Evolutionary conservation across 2,888 invertebrate species (phyloP), one percentile per base, ranked within the genome.

Genomic region (Brachyopa scutellaris): DNA sequence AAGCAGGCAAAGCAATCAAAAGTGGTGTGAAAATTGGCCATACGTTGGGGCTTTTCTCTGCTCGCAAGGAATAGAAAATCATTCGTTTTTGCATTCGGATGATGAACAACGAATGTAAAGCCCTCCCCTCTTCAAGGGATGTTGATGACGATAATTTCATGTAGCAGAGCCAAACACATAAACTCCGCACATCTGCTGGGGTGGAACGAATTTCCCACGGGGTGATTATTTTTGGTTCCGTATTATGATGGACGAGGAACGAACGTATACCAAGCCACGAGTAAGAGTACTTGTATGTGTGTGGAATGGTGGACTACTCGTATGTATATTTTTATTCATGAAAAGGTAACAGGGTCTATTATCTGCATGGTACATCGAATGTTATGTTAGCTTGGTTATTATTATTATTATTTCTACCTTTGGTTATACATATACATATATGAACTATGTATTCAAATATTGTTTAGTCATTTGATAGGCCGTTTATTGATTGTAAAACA

Each of bases 1-100:
- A 36, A 31, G 23, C 2, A 38, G 33, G 15, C 21, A 55, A 49
- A 55, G 9, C 57, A 29, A 57, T 57, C 9, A 17, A 23, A 55
- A 64, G 40, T 88, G 88, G 88, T 90, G 90, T 89, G 90, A 90
- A 90, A 88, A 89, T 88, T 88, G 88, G 89, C 90, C 87, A 90
- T 88, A 86, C 88, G 90, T 86, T 88, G 67, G 45, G 74, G 84
- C 74, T 85, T 82, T 85, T 40, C 53, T 51, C 8, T 7, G 33
- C 9, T 40, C 36, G 31, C 2, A 51, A 33, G 31, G 9, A 15
- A 15, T 17, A 15, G 33, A 45, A 47, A 38, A 38, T 51, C 38
- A 13, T 29, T 36, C 51, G 57, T 66, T 53, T 53, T 42, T 64
- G 45, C 31, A 33, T 45, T 49, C 38, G 15, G 15, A 21, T 55